phyloP scores from a whole-genome alignment of 2,113 vertebrate genomes.

The Tachycineta bicolor region DNA sequence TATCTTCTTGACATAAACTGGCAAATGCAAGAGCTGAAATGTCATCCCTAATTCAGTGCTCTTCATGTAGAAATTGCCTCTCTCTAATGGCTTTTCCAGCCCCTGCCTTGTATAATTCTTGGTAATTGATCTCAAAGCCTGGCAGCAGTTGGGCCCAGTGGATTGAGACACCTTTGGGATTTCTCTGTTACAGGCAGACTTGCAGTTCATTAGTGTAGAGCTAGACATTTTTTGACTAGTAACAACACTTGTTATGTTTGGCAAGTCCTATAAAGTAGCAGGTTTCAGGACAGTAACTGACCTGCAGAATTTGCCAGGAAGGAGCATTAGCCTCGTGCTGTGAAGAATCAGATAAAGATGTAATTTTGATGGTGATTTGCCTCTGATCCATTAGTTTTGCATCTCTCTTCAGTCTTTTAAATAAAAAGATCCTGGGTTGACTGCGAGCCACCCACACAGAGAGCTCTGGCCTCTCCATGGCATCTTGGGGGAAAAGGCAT shows the following conservation, averaged over 20 bases:
- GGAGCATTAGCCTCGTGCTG: background rate
- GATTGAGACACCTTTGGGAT: background rate
- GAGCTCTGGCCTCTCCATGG: background rate
- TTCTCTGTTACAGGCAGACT: conserved; percentile 14
- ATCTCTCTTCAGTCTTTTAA: background rate
- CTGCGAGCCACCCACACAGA: background rate
- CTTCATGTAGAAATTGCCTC: conserved; percentile 39
- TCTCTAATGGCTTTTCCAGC: conserved; percentile 55
- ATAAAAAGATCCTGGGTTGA: background rate
- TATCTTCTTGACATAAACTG: conserved; percentile 55
- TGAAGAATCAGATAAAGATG: background rate
- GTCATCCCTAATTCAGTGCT: conserved; percentile 58
- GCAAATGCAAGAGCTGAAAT: conserved; percentile 57
- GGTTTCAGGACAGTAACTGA: background rate
- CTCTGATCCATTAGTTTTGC: background rate
- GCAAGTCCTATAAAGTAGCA: background rate
- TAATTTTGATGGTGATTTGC: background rate
- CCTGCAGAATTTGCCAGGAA: background rate
- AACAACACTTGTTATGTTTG: background rate
- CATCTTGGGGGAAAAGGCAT: background rate
- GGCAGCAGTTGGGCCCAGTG: background rate
- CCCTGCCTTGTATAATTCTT: conserved; percentile 41
- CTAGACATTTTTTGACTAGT: background rate
- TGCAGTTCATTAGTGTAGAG: background rate
- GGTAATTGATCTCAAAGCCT: conserved; percentile 51